phyloP scores from a whole-genome alignment of 1,140 invertebrate species.

The Neotoxoptera formosana region DNA sequence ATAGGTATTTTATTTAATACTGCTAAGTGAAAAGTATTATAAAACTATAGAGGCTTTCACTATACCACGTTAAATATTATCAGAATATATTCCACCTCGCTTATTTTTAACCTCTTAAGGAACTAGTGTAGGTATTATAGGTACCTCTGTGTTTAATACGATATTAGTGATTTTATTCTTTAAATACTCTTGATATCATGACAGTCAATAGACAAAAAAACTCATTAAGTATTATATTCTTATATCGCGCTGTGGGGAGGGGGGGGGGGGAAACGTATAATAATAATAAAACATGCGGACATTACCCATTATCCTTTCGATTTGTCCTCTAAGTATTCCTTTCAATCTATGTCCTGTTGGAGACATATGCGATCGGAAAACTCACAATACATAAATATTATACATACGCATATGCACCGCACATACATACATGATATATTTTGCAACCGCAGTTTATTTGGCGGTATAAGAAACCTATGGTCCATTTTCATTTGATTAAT shows the following conservation, averaged over 20 bases:
- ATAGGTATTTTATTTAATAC: background rate
- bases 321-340: conserved; percentile 27
- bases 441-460: conserved; percentile 37
- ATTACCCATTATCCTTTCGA: background rate
- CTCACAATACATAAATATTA: conserved; percentile 12
- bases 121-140: too few relatives aligned
- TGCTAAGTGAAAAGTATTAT: background rate
- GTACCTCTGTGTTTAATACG: too few relatives aligned
- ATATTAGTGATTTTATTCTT: too few relatives aligned
- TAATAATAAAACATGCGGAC: background rate
- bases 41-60: background rate
- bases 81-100: too few relatives aligned
- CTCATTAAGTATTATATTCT: background rate
- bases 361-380: conserved; percentile 22
- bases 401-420: background rate
- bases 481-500: conserved; percentile 55
- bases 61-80: too few relatives aligned
- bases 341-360: conserved; percentile 20
- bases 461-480: conserved; percentile 21
- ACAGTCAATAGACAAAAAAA: background rate
- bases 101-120: background rate
- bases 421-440: conserved; percentile 6
- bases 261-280: background rate
- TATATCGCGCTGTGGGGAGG: too few relatives aligned
- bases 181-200: background rate